These are phyloP conservation scores for Apostichopus parvimensis DNA, from an alignment of 35 echinoderm and acorn worm species.

Conservation along the genomic window DNA sequence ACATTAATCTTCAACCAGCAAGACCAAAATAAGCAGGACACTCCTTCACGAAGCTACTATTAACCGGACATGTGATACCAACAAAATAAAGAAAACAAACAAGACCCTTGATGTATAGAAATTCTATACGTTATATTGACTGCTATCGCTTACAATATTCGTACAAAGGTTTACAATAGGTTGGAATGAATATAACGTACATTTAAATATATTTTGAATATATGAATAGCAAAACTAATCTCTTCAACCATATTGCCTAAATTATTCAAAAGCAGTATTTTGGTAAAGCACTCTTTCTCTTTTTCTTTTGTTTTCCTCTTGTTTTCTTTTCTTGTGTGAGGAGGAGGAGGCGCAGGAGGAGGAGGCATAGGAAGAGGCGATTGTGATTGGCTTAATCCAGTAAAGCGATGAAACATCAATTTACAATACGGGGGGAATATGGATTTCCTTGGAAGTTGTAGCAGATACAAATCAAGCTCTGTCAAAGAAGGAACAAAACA, in stretches of 20 bases:
- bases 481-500: too few species aligned
- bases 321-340: neutral
- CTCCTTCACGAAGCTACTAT: too few species aligned
- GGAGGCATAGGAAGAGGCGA: neutral
- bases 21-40: too few species aligned
- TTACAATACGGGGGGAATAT: too few species aligned
- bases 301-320: neutral
- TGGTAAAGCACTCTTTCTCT: neutral
- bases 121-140: neutral
- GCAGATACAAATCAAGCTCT: too few species aligned
- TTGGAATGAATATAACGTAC: neutral
- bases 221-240: constrained; percentile 1
- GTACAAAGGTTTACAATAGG: neutral
- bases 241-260: neutral
- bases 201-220: neutral
- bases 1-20: too few species aligned
- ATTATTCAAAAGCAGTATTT: neutral
- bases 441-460: too few species aligned
- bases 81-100: neutral
- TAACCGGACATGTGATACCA: neutral
- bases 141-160: neutral
- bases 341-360: neutral
- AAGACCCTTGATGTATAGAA: neutral
- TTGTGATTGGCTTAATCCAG: too few species aligned
- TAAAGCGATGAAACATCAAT: too few species aligned